phyloP scores from a whole-genome alignment of 2,113 vertebrate genomes.

The Archilochus colubris region DNA sequence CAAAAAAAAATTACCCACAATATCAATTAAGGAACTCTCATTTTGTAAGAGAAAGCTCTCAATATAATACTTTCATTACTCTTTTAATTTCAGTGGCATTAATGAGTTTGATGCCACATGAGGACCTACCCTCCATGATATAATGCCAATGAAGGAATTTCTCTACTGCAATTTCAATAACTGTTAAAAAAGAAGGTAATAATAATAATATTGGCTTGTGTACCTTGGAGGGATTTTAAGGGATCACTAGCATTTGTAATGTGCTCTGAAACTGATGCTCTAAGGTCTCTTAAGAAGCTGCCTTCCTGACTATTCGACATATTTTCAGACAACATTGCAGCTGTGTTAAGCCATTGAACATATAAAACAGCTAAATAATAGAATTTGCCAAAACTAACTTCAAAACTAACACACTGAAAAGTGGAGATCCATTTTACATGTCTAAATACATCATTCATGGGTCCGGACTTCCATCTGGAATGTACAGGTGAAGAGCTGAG shows the following conservation, averaged over 20 bases:
- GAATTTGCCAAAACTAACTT: not conserved
- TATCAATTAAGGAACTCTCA: slow-evolving; percentile 1
- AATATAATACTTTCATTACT: not conserved
- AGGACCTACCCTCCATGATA: not conserved
- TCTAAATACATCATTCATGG: not conserved
- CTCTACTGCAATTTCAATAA: slow-evolving; percentile 2
- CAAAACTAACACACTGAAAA: not conserved
- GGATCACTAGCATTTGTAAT: not conserved
- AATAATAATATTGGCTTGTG: not conserved
- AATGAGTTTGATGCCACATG: not conserved
- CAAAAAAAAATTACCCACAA: slow-evolving; percentile 1
- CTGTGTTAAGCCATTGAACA: not conserved
- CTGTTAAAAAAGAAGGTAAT: not conserved
- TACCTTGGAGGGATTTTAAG: slow-evolving; percentile 1
- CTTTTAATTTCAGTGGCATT: slow-evolving; percentile 5
- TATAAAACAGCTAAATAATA: not conserved
- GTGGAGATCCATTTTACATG: not conserved
- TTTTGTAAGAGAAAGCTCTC: not conserved
- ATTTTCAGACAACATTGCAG: slow-evolving; percentile 31
- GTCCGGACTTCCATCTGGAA: not conserved
- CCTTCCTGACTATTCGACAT: slow-evolving; percentile 1
- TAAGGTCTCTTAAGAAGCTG: not conserved
- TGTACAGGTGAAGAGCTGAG: not conserved
- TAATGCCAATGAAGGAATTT: not conserved
- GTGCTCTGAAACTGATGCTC: slow-evolving; percentile 1